phyloP scores from a whole-genome alignment of 1,140 invertebrate genomes.

The Psilanteris sp. region DNA sequence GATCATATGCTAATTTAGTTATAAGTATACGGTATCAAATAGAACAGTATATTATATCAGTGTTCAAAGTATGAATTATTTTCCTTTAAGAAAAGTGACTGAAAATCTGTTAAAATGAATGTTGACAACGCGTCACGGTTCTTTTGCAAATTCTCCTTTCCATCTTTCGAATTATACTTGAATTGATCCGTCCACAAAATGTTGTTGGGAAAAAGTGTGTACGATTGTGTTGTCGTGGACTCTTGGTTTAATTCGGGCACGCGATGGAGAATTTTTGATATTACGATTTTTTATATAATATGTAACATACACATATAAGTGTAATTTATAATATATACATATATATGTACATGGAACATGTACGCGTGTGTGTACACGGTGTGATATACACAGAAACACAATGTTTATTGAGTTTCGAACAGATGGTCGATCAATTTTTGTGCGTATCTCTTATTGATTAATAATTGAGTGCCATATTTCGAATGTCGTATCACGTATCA shows the following conservation, averaged over 20 bases:
- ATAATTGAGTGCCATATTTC: slow-evolving; percentile 56
- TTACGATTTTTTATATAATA: slow-evolving; percentile 48
- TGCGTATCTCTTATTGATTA: slow-evolving; percentile 38
- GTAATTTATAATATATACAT: too few relatives aligned
- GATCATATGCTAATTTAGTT: too few relatives aligned
- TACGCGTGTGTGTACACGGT: slow-evolving; percentile 2
- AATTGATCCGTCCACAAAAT: slow-evolving; percentile 58
- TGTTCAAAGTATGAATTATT: slow-evolving; percentile 15
- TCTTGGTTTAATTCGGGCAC: slow-evolving; percentile 43
- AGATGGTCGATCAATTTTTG: slow-evolving; percentile 19
- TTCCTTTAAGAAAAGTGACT: slow-evolving; percentile 33
- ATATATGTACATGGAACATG: slow-evolving; percentile 3
- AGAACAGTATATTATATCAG: too few relatives aligned
- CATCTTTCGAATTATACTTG: slow-evolving; percentile 46
- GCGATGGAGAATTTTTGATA: slow-evolving; percentile 50
- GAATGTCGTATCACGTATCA: slow-evolving; percentile 36
- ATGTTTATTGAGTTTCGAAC: slow-evolving; percentile 12
- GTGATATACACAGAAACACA: slow-evolving; percentile 2
- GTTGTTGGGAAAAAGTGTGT: slow-evolving; percentile 36
- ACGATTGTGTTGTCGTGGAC: slow-evolving; percentile 50
- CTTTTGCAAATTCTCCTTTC: slow-evolving; percentile 56
- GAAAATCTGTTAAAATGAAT: slow-evolving; percentile 39
- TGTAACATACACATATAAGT: slow-evolving; percentile 18
- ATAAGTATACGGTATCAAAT: too few relatives aligned
- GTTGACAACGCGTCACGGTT: slow-evolving; percentile 55